Evolutionary conservation across 2,797 vertebrate genomes (phyloP).

Genomic region (Bradypodion pumilum): DNA sequence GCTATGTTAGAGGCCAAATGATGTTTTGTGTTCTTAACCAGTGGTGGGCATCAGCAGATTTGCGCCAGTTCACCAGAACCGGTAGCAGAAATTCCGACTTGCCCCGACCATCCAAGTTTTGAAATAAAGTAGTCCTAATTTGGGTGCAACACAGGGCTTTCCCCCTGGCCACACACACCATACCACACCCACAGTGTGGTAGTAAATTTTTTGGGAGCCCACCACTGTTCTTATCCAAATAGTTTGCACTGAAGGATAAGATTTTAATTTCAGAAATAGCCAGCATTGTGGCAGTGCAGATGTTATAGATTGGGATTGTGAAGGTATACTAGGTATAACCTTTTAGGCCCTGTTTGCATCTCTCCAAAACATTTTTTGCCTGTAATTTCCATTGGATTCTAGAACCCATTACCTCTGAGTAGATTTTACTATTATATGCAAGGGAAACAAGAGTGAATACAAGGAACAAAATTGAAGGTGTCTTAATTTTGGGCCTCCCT

Average conservation of each 20-base stretch:
- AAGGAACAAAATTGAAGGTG: not conserved
- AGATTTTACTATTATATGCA: not conserved
- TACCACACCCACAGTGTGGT: too few species aligned
- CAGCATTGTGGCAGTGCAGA: not conserved
- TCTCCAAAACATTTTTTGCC: too few species aligned
- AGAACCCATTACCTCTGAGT: not conserved
- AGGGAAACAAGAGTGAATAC: not conserved
- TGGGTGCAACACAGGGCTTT: too few species aligned
- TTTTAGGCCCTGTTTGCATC: not conserved
- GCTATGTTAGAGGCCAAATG: not conserved
- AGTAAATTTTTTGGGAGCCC: too few species aligned
- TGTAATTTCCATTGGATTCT: not conserved
- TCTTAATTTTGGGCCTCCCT: too few species aligned
- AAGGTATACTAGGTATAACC: not conserved
- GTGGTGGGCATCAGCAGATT: too few species aligned
- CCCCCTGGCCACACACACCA: too few species aligned
- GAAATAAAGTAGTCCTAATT: too few species aligned
- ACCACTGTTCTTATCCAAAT: not conserved
- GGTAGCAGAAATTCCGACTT: too few species aligned
- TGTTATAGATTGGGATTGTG: not conserved
- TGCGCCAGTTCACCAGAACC: too few species aligned
- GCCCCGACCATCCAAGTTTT: too few species aligned
- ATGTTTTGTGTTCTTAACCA: not conserved
- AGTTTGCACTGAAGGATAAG: not conserved
- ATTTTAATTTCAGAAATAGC: not conserved